Evolutionary conservation across 2,113 vertebrate species (phyloP), one percentile per base, ranked within the genome.

Genomic region (Chloebia gouldiae): DNA sequence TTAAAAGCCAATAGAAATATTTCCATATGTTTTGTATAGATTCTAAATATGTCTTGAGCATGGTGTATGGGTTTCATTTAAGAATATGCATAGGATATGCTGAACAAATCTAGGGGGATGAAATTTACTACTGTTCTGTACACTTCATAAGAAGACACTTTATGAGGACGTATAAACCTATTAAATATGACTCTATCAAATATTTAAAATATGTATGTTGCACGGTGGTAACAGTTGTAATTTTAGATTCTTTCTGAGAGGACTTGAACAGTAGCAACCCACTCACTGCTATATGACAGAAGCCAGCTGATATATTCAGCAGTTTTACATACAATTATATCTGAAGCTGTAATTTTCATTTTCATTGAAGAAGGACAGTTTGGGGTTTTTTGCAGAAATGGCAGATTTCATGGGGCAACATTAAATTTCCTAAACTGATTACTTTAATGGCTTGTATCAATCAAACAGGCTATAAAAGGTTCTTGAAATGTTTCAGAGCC

Each of bases 391-490:
- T 12, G 5, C 56, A 76, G 42, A 90, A 95, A 86, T 69, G 60
- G 83, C 31, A 81, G 40, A 83, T 94, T 91, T 95, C 57, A 45
- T 45, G 7, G 27, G 63, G 15, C 68, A 86, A n/a, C 23, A 28
- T 86, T 92, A 70, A 23, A 65, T 96, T 95, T 91, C 59, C 64
- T 81, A 68, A 94, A 63, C 39, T 79, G 35, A 53, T 86, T 82
- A 69, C 49, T 91, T 85, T 87, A 83, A 75, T 92, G 64, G 30
- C 24, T 71, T 83, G 3, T 86, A 78, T 94, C 90, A 91, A 66
- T 93, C 88, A 90, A 87, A 80, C 35, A 16, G 45, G 13, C 59
- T 91, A 57, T 87, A 51, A 88, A 84, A 94, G 35, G 60, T 72
- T 31, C 24, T 88, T 92, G 63, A 93, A 82, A 69, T 61, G 3